Base-by-base conservation (phyloP, 2,888 invertebrate species). In the Ophion slaviceki region DNA sequence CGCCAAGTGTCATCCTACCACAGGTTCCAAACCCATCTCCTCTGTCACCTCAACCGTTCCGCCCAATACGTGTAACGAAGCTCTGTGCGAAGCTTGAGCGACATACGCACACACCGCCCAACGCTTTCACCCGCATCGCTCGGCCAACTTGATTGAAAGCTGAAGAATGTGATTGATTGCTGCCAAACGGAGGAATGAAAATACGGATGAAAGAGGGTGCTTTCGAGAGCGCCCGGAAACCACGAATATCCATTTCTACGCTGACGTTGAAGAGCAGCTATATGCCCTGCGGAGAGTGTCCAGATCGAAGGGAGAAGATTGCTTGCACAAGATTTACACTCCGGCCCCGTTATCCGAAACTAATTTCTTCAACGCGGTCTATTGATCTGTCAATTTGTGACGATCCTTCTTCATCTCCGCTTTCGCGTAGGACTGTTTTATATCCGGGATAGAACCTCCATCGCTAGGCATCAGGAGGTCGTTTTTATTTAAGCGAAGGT, bases 81-180 rank as follows among this genome's bases (percentile, higher is more conserved):
- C 78, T 74, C 62, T 57, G 68, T 57, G 53, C 64, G 68, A 45
- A 64, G 2, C 32, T n/a, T 45, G 24, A 76, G 28, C 45, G 70
- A 28, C 61, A 53, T 72, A 53, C 53, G 17, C 77, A 76, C 45
- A 57, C 80, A 80, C 24, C 61, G 72, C 71, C 61, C 62, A 72
- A 17, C 59, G 61, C 32, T 71, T 71, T 32, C 20, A 67, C 66
- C 78, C 82, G 61, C 59, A 84, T 80, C 70, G 20, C 79, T 53
- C 57, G 68, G 68, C 57, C 32, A 53, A 36, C 76, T 83, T 83
- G 83, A 86, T 86, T 80, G 86, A 83, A 83, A 83, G 80, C 77
- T 62, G 59, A 83, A 80, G 80, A 80, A 80, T 83, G 80, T 83
- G 86, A 86, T 86, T 74, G 86, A 86, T 86, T 83, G 86, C 83